These are phyloP conservation scores for Taurulus bubalis DNA, from an alignment of 2,113 vertebrate species.

Conservation along the genomic window DNA sequence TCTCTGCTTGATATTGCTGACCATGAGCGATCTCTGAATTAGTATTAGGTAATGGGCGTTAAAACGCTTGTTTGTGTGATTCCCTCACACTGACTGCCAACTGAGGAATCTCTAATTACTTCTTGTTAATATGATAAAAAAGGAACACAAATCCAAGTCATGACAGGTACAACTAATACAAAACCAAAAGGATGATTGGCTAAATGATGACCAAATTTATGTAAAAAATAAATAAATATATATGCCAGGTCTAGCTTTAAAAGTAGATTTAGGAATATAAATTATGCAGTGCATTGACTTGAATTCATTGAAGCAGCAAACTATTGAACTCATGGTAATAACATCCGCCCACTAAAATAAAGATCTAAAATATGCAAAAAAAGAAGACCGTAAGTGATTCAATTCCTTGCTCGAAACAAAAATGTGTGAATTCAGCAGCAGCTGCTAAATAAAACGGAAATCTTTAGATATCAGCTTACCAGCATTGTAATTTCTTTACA, in stretches of 20 bases:
- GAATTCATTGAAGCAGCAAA: conserved; percentile 3
- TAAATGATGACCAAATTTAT: neutral
- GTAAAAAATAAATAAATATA: neutral
- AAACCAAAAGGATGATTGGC: neutral
- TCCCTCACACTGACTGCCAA: neutral
- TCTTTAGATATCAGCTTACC: neutral
- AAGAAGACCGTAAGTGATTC: neutral
- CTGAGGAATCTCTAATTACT: neutral
- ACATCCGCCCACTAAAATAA: neutral
- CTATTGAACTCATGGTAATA: conserved; percentile 9
- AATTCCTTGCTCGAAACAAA: neutral
- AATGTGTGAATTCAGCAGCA: conserved; percentile 9
- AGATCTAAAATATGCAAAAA: neutral
- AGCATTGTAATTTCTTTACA: neutral
- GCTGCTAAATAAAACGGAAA: conserved; percentile 1
- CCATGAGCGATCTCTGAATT: neutral
- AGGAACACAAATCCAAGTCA: neutral
- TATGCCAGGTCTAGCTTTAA: neutral
- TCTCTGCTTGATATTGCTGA: neutral
- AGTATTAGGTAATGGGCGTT: neutral
- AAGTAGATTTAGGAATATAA: neutral
- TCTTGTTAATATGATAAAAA: neutral
- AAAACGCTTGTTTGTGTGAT: conserved; percentile 7
- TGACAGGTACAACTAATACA: neutral
- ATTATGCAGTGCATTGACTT: neutral